phyloP scores from a whole-genome alignment of 2,797 vertebrate species.

The Hydrocynus forskahlii region DNA sequence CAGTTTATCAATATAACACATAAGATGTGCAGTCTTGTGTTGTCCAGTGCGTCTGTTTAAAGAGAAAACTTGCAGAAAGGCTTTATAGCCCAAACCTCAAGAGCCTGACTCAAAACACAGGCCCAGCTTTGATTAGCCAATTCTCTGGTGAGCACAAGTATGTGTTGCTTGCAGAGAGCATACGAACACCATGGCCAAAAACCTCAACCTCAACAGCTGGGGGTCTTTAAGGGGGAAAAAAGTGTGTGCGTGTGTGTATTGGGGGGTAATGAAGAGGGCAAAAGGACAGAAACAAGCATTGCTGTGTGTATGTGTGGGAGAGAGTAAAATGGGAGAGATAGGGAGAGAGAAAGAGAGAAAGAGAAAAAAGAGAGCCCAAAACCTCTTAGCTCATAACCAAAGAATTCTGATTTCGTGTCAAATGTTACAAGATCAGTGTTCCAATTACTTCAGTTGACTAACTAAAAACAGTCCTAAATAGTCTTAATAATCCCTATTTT shows the following conservation, averaged over 20 bases:
- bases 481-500: slow-evolving; percentile 23
- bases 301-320: background rate
- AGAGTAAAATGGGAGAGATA: background rate
- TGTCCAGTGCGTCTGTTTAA: slow-evolving; percentile 30
- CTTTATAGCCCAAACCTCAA: slow-evolving; percentile 51
- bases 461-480: slow-evolving; percentile 48
- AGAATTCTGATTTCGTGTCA: slow-evolving; percentile 70
- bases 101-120: slow-evolving; percentile 58
- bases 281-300: slow-evolving; percentile 29
- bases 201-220: slow-evolving; percentile 61
- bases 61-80: slow-evolving; percentile 40
- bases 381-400: slow-evolving; percentile 74
- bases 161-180: slow-evolving; percentile 59
- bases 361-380: slow-evolving; percentile 51
- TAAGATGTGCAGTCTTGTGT: background rate
- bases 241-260: slow-evolving; percentile 27
- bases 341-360: slow-evolving; percentile 25
- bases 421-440: slow-evolving; percentile 64
- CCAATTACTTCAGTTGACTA: slow-evolving; percentile 67
- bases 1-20: too few species aligned
- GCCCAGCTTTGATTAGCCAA: slow-evolving; percentile 57
- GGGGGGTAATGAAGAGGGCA: slow-evolving; percentile 23
- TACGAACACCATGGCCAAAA: slow-evolving; percentile 56
- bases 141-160: slow-evolving; percentile 55
- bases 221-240: slow-evolving; percentile 54